A percentile compares a stretch with the other conserved stretches of the same genome.
phyloP scores from a whole-genome alignment of 2,888 invertebrate species.

The Tetropium fuscum region DNA sequence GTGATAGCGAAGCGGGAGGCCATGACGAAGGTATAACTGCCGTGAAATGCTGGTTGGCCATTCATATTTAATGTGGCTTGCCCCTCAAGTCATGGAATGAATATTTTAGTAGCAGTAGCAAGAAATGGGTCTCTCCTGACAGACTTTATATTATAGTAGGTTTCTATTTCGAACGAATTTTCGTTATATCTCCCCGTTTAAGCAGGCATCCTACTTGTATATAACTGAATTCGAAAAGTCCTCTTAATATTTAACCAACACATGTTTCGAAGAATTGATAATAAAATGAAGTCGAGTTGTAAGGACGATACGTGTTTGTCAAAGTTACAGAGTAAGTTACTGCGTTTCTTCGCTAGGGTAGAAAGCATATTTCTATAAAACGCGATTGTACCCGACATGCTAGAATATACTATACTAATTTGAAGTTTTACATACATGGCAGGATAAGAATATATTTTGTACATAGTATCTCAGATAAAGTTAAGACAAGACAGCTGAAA shows the following conservation, averaged over 20 bases:
- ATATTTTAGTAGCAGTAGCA: slow-evolving; percentile 55
- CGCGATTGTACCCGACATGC: too few species aligned
- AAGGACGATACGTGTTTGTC: not conserved
- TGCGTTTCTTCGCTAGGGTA: too few species aligned
- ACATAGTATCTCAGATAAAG: too few species aligned
- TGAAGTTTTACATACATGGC: too few species aligned
- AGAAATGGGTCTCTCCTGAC: slow-evolving; percentile 55
- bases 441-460: too few species aligned
- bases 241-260: slow-evolving; percentile 14
- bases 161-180: slow-evolving; percentile 38
- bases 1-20: slow-evolving; percentile 31
- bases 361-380: too few species aligned
- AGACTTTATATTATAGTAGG: slow-evolving; percentile 45
- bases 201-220: slow-evolving; percentile 11
- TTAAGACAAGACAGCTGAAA: too few species aligned
- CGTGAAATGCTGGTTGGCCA: slow-evolving; percentile 54
- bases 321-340: too few species aligned
- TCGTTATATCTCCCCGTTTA: slow-evolving; percentile 21
- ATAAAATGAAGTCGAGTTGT: slow-evolving; percentile 3
- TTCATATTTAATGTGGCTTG: slow-evolving; percentile 56
- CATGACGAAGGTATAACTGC: slow-evolving; percentile 51
- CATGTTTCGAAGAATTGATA: slow-evolving; percentile 13
- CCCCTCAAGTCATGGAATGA: slow-evolving; percentile 56
- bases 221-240: slow-evolving; percentile 26
- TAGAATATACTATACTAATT: too few species aligned